These are phyloP conservation scores for Hypotaenidia okinawae DNA, from an alignment of 2,797 vertebrate genomes.

Conservation along the genomic window DNA sequence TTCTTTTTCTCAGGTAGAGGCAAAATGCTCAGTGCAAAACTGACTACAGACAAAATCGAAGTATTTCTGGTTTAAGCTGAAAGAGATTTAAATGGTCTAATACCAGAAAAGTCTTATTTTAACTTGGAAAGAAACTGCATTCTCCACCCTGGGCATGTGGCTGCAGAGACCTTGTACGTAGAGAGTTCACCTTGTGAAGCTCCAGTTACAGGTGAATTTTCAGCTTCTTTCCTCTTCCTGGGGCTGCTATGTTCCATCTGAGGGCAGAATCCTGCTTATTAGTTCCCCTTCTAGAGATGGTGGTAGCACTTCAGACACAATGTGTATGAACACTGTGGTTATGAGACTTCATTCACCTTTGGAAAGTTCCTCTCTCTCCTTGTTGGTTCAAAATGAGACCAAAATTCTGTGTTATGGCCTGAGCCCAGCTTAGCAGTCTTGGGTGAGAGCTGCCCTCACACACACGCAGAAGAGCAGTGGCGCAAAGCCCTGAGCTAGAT, in stretches of 20 bases:
- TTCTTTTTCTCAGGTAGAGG: not conserved
- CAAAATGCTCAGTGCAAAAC: not conserved
- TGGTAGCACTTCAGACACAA: not conserved
- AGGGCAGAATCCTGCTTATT: not conserved
- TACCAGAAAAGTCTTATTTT: not conserved
- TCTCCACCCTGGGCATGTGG: not conserved
- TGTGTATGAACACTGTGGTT: accelerated
- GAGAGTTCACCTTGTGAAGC: not conserved
- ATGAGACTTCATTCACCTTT: not conserved
- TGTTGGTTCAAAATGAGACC: not conserved
- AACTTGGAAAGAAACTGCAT: not conserved
- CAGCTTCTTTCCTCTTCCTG: not conserved
- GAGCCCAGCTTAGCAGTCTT: not conserved
- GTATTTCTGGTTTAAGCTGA: not conserved
- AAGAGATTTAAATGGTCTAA: not conserved
- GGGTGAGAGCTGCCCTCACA: not conserved
- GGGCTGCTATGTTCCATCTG: not conserved
- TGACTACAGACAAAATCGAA: not conserved
- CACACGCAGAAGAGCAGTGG: not conserved
- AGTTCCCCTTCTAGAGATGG: not conserved
- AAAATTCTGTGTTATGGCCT: not conserved
- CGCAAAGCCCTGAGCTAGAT: not conserved
- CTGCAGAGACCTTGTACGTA: not conserved
- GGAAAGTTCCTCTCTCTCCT: not conserved
- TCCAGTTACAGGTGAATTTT: not conserved